Conservation (phyloP, 2,888 invertebrate species). For the Pseudococcus longispinus region DNA sequence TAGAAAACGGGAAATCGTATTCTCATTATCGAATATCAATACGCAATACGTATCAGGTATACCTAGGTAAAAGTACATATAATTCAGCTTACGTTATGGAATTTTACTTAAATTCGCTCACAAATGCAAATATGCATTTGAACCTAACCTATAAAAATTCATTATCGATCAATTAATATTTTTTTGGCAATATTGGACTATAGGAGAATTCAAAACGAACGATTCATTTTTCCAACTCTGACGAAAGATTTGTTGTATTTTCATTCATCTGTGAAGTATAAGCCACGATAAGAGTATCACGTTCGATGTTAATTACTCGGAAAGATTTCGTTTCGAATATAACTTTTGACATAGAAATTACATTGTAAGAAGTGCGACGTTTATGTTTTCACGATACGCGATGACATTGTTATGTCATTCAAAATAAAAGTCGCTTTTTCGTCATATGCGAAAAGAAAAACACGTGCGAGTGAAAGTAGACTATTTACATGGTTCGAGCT, state of each 20-base stretch:
- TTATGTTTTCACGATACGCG: background rate
- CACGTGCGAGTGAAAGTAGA: background rate
- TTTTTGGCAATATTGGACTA: background rate
- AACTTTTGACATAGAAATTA: background rate
- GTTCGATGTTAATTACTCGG: background rate
- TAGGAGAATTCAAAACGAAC: background rate
- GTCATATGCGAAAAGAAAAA: background rate
- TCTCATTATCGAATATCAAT: background rate
- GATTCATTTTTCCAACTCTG: background rate
- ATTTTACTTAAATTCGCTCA: background rate
- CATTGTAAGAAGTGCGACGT: background rate
- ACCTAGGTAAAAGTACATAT: background rate
- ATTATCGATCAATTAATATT: background rate
- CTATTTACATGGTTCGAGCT: background rate
- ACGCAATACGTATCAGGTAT: background rate
- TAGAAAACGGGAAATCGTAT: conserved; percentile 16
- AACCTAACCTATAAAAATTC: background rate
- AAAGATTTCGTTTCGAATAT: background rate
- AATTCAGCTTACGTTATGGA: background rate
- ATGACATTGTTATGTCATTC: background rate
- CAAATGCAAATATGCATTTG: background rate
- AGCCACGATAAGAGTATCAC: background rate
- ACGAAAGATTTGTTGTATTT: conserved; percentile 5
- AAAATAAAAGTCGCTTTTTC: background rate
- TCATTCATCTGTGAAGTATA: conserved; percentile 1